Conservation (phyloP, 2,797 vertebrate species). For the Lemur catta region DNA sequence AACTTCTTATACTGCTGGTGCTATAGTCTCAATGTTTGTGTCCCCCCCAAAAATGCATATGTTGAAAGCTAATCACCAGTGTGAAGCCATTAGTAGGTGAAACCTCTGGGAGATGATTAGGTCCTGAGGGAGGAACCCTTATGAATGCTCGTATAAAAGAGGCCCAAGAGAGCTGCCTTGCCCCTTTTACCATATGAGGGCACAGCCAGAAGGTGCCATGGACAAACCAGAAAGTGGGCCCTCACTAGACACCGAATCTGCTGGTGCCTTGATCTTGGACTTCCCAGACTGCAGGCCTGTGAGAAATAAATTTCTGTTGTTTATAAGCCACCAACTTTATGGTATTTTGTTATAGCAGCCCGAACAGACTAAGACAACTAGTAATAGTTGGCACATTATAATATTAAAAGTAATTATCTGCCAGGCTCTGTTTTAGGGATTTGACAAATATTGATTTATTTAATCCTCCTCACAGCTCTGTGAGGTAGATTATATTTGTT, state of each 20-base stretch:
- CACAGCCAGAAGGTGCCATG: background rate
- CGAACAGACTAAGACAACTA: background rate
- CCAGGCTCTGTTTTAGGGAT: background rate
- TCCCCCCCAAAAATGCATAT: background rate
- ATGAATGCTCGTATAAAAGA: background rate
- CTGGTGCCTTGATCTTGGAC: background rate
- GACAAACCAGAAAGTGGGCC: background rate
- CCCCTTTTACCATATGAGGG: background rate
- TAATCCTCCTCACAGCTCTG: background rate
- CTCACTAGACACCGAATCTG: background rate
- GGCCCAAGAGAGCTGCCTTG: background rate
- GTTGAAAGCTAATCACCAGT: background rate
- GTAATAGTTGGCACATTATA: background rate
- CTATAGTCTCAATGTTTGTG: background rate
- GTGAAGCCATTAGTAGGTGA: background rate
- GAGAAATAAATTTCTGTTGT: background rate
- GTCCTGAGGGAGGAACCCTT: background rate
- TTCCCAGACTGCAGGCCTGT: background rate
- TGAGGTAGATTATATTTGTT: background rate
- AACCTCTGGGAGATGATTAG: background rate
- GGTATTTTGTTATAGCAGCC: background rate
- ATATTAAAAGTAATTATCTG: background rate
- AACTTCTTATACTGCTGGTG: background rate
- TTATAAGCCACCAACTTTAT: background rate
- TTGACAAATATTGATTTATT: background rate